Evolutionary conservation across 2,797 vertebrate genomes (phyloP).

Genomic region (Oreortyx pictus): DNA sequence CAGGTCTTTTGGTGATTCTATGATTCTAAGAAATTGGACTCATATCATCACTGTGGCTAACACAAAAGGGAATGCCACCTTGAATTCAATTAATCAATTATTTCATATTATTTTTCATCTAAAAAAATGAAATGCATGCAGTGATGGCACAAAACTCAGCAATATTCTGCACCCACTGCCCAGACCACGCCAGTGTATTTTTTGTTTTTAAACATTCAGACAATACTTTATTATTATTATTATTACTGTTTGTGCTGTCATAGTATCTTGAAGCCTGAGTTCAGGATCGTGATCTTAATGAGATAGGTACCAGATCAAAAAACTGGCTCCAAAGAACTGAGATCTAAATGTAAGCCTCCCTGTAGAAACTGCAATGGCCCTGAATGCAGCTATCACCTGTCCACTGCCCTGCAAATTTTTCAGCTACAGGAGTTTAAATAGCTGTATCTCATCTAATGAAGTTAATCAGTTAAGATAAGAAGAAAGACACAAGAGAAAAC

Average conservation of each 20-base stretch:
- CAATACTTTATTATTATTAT: neutral
- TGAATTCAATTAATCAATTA: neutral
- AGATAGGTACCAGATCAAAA: neutral
- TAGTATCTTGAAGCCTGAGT: neutral
- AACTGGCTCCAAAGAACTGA: neutral
- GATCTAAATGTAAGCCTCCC: neutral
- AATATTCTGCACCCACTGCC: neutral
- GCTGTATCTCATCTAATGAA: neutral
- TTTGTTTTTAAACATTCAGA: neutral
- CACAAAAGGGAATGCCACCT: neutral
- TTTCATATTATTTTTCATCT: neutral
- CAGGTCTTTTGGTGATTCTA: no score
- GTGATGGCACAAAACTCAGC: neutral
- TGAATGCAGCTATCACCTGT: neutral
- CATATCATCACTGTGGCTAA: neutral
- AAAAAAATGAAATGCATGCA: neutral
- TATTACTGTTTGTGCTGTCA: neutral
- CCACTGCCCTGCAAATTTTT: neutral
- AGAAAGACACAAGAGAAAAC: neutral
- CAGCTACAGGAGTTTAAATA: neutral
- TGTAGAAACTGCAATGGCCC: neutral
- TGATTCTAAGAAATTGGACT: neutral
- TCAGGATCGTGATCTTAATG: neutral
- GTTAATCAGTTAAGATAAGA: neutral
- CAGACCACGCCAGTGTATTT: rapidly evolving